Evolutionary conservation across 1,140 invertebrate genomes (phyloP), one percentile per base, ranked within the genome.

Genomic region (Calephelis virginiensis): DNA sequence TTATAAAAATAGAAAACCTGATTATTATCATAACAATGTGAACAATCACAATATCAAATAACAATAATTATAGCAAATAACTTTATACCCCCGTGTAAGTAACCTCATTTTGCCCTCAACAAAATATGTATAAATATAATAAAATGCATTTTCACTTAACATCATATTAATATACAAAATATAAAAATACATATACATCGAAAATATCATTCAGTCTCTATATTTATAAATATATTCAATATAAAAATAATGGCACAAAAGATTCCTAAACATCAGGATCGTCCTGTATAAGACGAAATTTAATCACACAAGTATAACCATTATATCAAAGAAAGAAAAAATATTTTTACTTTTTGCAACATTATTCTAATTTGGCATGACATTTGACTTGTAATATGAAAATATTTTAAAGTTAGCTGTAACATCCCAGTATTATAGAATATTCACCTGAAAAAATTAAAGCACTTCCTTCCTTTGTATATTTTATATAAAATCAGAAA

Each of bases 131-230:
- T 43, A 43, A 43, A 43, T 43, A 43, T 43, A 9, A 43, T 43
- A 43, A 43, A 43, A 43, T 43, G 40, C 40, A 43, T 43, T 43
- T 43, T 43, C 40, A 43, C 8, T 43, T 43, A 43, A 43, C 40
- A 43, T 43, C 1, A 43, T 43, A 43, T 43, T 43, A 43, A 43
- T 43, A 43, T 43, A 43, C 40, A 43, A 61, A 61, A 61, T 40
- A 46, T 61, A 61, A 61, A 63, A 28, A 63, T 63, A 63, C 46
- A 28, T 17, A 17, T 53, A 17, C 45, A 49, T 10, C 37, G 17
- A 12, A 63, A 48, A 46, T 17, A 17, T 48, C 46, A 28, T 13
- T 62, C 61, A 63, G 61, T 63, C 61, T 63, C 47, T 9, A 63
- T 63, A 63, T 48, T 28, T 46, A 48, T 28, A 28, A 48, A 28